Conservation (phyloP, 2,113 vertebrate genomes). For the Ondatra zibethicus region DNA sequence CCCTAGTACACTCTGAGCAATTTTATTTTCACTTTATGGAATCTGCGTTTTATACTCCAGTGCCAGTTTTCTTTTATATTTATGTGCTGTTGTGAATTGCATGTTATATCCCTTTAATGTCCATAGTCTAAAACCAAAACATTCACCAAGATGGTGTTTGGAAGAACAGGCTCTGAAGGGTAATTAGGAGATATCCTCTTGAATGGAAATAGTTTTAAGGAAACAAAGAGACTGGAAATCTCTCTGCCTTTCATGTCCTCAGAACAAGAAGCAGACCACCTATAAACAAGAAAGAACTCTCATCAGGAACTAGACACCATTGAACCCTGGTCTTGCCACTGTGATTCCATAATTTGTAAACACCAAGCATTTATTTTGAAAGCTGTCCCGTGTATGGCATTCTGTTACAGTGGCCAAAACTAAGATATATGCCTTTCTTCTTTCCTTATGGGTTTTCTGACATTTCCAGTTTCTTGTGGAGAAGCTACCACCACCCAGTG, state of each 20-base stretch:
- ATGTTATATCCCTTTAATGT: too few relatives aligned
- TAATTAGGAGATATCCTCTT: not conserved
- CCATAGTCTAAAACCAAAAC: not conserved
- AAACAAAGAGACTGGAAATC: not conserved
- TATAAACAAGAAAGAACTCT: not conserved
- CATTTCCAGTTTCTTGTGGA: not conserved
- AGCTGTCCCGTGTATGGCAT: not conserved
- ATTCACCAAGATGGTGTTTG: not conserved
- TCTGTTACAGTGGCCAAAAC: not conserved
- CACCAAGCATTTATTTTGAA: not conserved
- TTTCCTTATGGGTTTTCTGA: not conserved
- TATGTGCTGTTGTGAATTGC: not conserved
- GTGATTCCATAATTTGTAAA: not conserved
- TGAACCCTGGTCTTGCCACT: not conserved
- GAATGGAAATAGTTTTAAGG: not conserved
- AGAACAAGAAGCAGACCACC: not conserved
- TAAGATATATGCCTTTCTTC: not conserved
- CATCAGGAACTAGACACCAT: not conserved
- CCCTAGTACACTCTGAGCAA: not conserved
- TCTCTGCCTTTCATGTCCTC: not conserved
- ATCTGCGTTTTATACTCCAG: not conserved
- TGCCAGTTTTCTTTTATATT: not conserved
- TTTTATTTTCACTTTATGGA: not conserved
- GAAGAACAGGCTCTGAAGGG: not conserved
- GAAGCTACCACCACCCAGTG: too few relatives aligned